Evolutionary conservation across 1,140 invertebrate species (phyloP).

Genomic region (Oncopeltus fasciatus): DNA sequence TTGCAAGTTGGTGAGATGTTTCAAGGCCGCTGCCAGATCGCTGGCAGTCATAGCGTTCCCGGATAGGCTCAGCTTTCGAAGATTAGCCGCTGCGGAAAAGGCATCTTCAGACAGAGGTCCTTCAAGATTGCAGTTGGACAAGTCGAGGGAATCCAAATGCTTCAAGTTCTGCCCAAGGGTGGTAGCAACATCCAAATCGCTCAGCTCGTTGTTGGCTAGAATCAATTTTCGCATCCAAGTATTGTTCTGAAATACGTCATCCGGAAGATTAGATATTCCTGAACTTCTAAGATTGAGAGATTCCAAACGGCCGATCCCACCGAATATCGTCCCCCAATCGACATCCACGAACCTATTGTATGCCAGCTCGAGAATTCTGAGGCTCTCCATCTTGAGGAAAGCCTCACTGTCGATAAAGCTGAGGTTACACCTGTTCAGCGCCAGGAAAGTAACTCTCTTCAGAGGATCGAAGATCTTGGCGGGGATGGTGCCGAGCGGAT

Average conservation of each 20-base stretch:
- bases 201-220: conserved; percentile 47
- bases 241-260: conserved; percentile 48
- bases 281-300: conserved; percentile 46
- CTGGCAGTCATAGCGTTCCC: conserved; percentile 51
- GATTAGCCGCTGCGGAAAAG: conserved; percentile 49
- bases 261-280: conserved; percentile 42
- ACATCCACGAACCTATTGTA: conserved; percentile 41
- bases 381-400: conserved; percentile 40
- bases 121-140: conserved; percentile 51
- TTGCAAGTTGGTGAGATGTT: conserved; percentile 45
- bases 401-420: conserved; percentile 38
- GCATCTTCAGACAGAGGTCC: conserved; percentile 49
- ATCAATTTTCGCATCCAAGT: conserved; percentile 46
- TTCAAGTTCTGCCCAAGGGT: conserved; percentile 48
- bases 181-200: conserved; percentile 44
- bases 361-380: conserved; percentile 47
- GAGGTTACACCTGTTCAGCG: conserved; percentile 47
- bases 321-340: conserved; percentile 43
- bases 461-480: conserved; percentile 44
- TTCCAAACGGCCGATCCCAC: conserved; percentile 42
- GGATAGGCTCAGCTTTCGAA: conserved; percentile 46
- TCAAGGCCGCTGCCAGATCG: conserved; percentile 47
- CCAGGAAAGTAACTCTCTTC: conserved; percentile 45
- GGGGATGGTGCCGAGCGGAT: conserved; percentile 42
- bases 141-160: conserved; percentile 48